Conservation (phyloP, 1,140 invertebrate species). For the Drosophila grimshawi region DNA sequence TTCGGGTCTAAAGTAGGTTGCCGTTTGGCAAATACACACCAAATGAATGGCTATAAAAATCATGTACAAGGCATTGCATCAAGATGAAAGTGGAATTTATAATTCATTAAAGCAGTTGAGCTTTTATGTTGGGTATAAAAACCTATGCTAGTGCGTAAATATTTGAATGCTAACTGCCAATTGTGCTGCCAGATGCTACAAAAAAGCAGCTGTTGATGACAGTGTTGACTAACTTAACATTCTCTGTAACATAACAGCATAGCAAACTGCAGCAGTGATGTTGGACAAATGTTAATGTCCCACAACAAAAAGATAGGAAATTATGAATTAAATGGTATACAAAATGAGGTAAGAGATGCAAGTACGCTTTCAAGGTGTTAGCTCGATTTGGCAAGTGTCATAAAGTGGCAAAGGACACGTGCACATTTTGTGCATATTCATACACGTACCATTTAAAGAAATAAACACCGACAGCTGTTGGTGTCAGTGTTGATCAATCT, state of each 20-base stretch:
- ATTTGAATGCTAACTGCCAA: neutral
- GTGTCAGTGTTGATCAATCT: neutral
- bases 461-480: constrained; percentile 7
- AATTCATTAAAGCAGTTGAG: constrained; percentile 49
- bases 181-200: constrained; percentile 4
- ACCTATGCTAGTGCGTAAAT: neutral
- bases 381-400: too few relatives aligned
- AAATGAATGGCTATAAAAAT: constrained; percentile 35
- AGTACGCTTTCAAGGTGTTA: too few relatives aligned
- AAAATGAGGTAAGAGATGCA: neutral
- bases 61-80: constrained; percentile 67
- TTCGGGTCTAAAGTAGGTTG: constrained; percentile 67
- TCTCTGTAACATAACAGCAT: neutral
- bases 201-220: constrained; percentile 17
- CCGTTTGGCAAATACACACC: constrained; percentile 65
- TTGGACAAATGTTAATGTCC: neutral
- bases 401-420: too few relatives aligned
- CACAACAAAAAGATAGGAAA: neutral
- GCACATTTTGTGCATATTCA: too few relatives aligned
- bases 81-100: constrained; percentile 75
- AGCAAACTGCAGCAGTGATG: neutral
- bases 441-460: too few relatives aligned
- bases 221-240: constrained; percentile 1
- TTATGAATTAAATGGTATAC: neutral
- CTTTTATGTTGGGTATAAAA: neutral